Conservation (phyloP, 2,113 vertebrate species). For the Antennarius striatus region DNA sequence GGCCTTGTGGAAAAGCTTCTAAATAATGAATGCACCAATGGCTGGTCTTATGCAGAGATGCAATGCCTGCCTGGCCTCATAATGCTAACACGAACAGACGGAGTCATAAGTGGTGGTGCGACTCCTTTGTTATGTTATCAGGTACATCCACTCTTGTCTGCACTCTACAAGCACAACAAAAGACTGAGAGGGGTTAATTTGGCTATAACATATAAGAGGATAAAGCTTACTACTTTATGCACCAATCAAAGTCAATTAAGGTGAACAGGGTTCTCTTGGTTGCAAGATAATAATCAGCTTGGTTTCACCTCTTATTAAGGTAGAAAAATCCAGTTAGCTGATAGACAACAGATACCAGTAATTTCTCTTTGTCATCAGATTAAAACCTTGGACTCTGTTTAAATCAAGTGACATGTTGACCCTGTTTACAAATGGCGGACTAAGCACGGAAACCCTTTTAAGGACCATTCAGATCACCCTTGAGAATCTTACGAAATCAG, state of each 20-base stretch:
- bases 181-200: conserved; percentile 37
- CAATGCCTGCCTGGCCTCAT: conserved; percentile 61
- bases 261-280: conserved; percentile 41
- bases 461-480: conserved; percentile 33
- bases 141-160: conserved; percentile 13
- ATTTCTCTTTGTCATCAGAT: conserved; percentile 53
- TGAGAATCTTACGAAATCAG: conserved; percentile 32
- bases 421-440: conserved; percentile 33
- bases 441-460: not conserved
- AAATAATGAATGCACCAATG: conserved; percentile 76
- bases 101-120: conserved; percentile 59
- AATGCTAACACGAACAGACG: conserved; percentile 62
- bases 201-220: conserved; percentile 46
- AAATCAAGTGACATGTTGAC: conserved; percentile 49
- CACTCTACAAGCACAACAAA: conserved; percentile 32
- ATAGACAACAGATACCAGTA: conserved; percentile 48
- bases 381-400: conserved; percentile 54
- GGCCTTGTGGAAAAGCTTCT: conserved; percentile 62
- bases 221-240: conserved; percentile 41
- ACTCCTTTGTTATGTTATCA: conserved; percentile 50
- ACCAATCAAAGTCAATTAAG: conserved; percentile 56
- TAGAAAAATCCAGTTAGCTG: conserved; percentile 53
- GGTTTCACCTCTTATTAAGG: conserved; percentile 63
- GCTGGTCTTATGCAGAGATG: conserved; percentile 61
- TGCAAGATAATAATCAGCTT: conserved; percentile 54